Base-by-base conservation (phyloP, 2,113 vertebrate genomes). In the Passerina amoena region DNA sequence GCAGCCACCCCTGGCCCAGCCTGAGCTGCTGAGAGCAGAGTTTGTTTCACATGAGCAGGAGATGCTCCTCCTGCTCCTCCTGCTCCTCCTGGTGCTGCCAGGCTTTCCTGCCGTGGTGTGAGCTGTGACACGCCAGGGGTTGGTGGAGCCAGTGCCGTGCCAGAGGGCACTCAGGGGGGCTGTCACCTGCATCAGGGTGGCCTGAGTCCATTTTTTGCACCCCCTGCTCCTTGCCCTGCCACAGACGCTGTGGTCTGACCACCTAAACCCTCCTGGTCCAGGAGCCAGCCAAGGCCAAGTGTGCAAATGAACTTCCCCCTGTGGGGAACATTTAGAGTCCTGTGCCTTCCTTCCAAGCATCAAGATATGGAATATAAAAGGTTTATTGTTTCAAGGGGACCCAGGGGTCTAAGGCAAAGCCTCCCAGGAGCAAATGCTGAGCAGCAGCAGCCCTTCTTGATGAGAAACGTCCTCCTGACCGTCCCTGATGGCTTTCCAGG, bases 401-500 rank as follows among this genome's bases (percentile, higher is more conserved):
- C 22, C 27, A 25, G 28, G 59, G 31, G 9, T 77, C 60, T 37
- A 25, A 70, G 68, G 66, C 79, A 88, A 86, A 82, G 40, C 28
- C 28, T 88, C 63, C 45, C 50, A 73, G 63, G 30, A 87, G 68
- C 51, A 79, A 94, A 70, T 5, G 45, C 59, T 73, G 79, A 86
- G 75, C 47, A 83, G 66, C 18, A 20, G n/a, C 59, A 37, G 42
- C 38, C 31, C 13, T 54, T 59, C 71, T 70, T 37, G 47, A 64
- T 37, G 59, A 70, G 68, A 88, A 60, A 68, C 76, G 54, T 92
- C 80, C 64, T 71, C 8, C 7, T 75, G 59, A 23, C 47, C 21
- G 25, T 66, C 90, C 75, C 85, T 51, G 56, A 44, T 75, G 69
- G 68, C 15, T 94, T 73, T 81, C 85, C 76, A 92, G 82, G 69